phyloP scores from a whole-genome alignment of 2,888 invertebrate genomes.

The Lagria hirta region DNA sequence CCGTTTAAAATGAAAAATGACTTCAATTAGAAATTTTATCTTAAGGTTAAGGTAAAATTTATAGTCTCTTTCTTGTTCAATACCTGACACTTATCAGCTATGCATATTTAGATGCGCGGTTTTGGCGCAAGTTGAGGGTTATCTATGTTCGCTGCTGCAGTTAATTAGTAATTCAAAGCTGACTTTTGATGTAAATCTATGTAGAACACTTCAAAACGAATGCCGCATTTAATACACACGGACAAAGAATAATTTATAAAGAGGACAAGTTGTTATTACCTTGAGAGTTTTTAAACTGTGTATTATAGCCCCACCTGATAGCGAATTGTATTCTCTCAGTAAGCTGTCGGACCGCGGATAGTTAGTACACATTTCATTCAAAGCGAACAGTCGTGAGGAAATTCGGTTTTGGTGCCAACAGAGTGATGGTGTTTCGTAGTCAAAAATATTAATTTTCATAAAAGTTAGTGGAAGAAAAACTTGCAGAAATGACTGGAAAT shows the following conservation, averaged over 20 bases:
- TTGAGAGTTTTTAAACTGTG: conserved; percentile 24
- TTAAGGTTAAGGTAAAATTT: too few relatives aligned
- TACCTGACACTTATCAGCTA: too few relatives aligned
- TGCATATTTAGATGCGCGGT: too few relatives aligned
- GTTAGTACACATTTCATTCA: conserved; percentile 13
- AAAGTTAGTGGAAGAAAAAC: conserved; percentile 4
- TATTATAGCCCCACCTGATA: conserved; percentile 16
- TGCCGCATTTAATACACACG: conserved; percentile 9
- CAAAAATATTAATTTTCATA: too few relatives aligned
- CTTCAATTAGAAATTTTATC: too few relatives aligned
- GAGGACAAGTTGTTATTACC: conserved; percentile 15
- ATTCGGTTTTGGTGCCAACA: conserved; percentile 12
- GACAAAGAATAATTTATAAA: conserved; percentile 12
- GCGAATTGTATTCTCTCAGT: conserved; percentile 16
- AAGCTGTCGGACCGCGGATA: conserved; percentile 13
- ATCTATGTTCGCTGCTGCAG: conserved; percentile 12
- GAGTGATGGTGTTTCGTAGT: conserved; percentile 22
- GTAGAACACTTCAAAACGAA: conserved; percentile 17
- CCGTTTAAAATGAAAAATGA: too few relatives aligned
- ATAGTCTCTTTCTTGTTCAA: too few relatives aligned
- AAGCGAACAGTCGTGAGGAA: conserved; percentile 6
- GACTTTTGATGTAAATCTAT: conserved; percentile 16
- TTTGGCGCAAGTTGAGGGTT: too few relatives aligned
- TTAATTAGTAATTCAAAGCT: conserved; percentile 14
- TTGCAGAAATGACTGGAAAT: conserved; percentile 30